Percentiles rank a stretch among this genome's conserved stretches.
phyloP scores from a whole-genome alignment of 2,113 vertebrate species.

The Dromas ardeola region DNA sequence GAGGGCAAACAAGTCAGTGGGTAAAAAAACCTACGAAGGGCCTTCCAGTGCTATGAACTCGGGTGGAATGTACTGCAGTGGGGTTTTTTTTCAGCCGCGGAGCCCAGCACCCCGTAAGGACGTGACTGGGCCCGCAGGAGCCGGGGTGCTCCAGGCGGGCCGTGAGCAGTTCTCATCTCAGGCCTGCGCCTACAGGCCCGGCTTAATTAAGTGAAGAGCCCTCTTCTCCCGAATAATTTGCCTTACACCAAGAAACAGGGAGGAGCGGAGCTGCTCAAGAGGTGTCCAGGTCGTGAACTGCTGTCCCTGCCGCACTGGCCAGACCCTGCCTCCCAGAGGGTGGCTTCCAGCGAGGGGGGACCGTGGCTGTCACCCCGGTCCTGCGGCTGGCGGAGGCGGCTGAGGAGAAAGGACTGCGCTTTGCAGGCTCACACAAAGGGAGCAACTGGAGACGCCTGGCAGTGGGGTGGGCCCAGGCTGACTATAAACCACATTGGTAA shows the following conservation, averaged over 20 bases:
- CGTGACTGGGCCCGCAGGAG: neutral
- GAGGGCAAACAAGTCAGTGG: too few species aligned
- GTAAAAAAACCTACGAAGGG: neutral
- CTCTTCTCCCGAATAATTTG: neutral
- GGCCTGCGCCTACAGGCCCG: neutral
- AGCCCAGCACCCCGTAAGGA: accelerated
- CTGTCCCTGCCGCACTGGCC: neutral
- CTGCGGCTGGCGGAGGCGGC: neutral
- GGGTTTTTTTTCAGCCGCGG: accelerated
- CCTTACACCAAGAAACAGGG: accelerated
- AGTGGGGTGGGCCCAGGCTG: neutral
- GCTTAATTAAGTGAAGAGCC: neutral
- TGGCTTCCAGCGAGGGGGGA: neutral
- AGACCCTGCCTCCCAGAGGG: neutral
- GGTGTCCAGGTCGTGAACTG: neutral
- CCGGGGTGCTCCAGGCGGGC: accelerated
- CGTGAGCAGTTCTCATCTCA: neutral
- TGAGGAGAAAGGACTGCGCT: neutral
- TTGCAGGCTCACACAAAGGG: neutral
- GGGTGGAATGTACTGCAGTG: accelerated
- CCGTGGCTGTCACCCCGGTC: accelerated
- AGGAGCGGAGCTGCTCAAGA: neutral
- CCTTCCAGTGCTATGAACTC: neutral
- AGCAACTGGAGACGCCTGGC: accelerated
- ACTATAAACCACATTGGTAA: neutral